These are phyloP conservation scores for Nerophis lumbriciformis DNA, from an alignment of 2,113 vertebrate genomes.

Conservation along the genomic window DNA sequence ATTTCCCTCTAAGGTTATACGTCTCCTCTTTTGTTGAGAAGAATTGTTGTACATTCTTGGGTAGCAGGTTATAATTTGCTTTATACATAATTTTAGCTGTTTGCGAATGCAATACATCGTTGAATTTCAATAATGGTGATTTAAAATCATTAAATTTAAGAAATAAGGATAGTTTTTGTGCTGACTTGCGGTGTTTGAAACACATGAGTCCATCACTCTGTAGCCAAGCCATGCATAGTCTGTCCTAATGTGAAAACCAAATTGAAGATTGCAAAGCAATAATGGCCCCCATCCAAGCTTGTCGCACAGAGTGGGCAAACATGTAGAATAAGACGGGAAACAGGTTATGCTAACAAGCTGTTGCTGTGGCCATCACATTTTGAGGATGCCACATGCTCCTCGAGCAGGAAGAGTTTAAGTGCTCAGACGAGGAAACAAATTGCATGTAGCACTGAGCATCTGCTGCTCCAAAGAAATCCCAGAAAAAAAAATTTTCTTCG, in stretches of 20 bases:
- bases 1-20: too few species aligned
- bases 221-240: constrained; percentile 11
- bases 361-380: constrained; percentile 40
- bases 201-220: background rate
- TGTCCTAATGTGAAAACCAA: background rate
- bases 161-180: too few species aligned
- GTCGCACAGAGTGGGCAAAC: constrained; percentile 7
- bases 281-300: constrained; percentile 10
- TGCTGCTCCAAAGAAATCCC: too few species aligned
- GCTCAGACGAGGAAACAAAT: constrained; percentile 52
- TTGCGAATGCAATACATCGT: too few species aligned
- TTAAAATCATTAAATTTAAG: too few species aligned
- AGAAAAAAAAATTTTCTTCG: constrained; percentile 17
- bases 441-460: constrained; percentile 54
- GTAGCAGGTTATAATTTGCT: too few species aligned
- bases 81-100: too few species aligned
- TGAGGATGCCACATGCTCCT: constrained; percentile 38
- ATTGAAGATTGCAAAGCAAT: constrained; percentile 11
- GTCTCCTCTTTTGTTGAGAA: too few species aligned
- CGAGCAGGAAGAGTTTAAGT: constrained; percentile 42
- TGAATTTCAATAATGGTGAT: too few species aligned
- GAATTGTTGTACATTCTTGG: too few species aligned
- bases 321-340: constrained; percentile 13
- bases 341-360: constrained; percentile 33
- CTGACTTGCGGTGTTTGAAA: constrained; percentile 6